Evolutionary conservation across 2,797 vertebrate species (phyloP).

Genomic region (Phataginus tricuspis): DNA sequence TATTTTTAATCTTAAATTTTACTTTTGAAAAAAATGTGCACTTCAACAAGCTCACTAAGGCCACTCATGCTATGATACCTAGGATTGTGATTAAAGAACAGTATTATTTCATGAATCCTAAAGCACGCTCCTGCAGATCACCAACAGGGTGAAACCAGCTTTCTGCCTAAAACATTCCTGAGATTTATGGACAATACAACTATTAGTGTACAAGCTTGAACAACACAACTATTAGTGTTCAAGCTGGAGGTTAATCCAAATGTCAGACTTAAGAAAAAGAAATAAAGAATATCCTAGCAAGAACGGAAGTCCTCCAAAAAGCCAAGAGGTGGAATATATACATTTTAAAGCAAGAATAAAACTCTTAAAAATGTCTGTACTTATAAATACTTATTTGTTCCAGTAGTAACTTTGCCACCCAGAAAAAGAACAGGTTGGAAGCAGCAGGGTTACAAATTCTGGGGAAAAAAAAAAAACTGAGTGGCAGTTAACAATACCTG

Average conservation of each 20-base stretch:
- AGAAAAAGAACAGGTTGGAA: constrained; percentile 27
- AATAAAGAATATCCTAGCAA: not conserved
- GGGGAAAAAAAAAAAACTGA: not conserved
- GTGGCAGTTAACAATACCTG: not conserved
- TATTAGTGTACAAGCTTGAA: constrained; percentile 46
- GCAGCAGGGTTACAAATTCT: constrained; percentile 42
- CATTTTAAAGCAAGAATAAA: constrained; percentile 58
- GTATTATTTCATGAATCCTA: constrained; percentile 76
- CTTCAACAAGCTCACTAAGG: constrained; percentile 91
- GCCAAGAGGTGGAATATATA: constrained; percentile 52
- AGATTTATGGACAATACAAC: constrained; percentile 83
- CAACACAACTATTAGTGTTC: constrained; percentile 67
- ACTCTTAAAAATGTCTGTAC: constrained; percentile 41
- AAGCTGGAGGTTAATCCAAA: not conserved
- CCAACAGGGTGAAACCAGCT: constrained; percentile 79
- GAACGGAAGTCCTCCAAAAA: not conserved
- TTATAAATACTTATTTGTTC: constrained; percentile 11
- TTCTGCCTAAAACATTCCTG: constrained; percentile 86
- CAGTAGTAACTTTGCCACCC: not conserved
- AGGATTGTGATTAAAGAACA: constrained; percentile 81
- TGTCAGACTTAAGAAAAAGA: not conserved
- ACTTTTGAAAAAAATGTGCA: constrained; percentile 87
- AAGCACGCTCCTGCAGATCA: constrained; percentile 79
- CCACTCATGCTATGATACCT: constrained; percentile 90
- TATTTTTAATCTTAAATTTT: constrained; percentile 87